A percentile compares a stretch with the other conserved stretches of the same genome.
These are phyloP conservation scores for Prostheceraeus crozeri DNA, from an alignment of 2,888 invertebrate genomes.

Conservation along the genomic window DNA sequence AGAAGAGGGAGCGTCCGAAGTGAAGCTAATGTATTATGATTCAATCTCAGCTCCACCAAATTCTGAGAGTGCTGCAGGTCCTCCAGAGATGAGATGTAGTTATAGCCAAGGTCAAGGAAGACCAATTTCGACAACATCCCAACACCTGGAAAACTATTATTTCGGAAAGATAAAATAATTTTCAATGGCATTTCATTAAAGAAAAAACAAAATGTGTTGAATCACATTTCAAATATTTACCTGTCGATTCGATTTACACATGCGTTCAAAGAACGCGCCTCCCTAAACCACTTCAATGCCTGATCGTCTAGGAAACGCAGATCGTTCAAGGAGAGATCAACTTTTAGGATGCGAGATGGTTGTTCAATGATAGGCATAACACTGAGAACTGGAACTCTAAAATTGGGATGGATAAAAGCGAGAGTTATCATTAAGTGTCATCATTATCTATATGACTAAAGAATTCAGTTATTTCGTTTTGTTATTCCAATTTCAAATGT, in stretches of 20 bases:
- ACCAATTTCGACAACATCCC: constrained; percentile 45
- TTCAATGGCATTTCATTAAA: neutral
- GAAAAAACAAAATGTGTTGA: constrained; percentile 35
- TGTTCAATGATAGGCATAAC: constrained; percentile 34
- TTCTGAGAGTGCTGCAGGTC: constrained; percentile 46
- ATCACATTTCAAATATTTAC: constrained; percentile 41
- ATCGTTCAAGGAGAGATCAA: constrained; percentile 47
- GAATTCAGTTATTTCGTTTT: no score
- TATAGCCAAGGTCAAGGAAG: constrained; percentile 48
- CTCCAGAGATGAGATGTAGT: constrained; percentile 45
- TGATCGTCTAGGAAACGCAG: constrained; percentile 44
- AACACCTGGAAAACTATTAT: constrained; percentile 45
- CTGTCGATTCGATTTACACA: constrained; percentile 48
- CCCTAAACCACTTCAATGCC: constrained; percentile 44
- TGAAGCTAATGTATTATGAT: constrained; percentile 45
- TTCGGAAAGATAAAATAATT: neutral
- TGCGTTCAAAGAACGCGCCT: constrained; percentile 46
- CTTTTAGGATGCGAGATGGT: constrained; percentile 36
- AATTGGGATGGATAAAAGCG: no score
- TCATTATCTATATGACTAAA: no score
- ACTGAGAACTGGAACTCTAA: constrained; percentile 15
- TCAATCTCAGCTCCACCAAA: constrained; percentile 46
- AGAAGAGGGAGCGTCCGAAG: constrained; percentile 39
- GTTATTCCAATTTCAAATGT: no score
- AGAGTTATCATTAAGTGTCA: no score